Base-by-base conservation (phyloP, 2,888 invertebrate species). In the Drosophila gaucha region DNA sequence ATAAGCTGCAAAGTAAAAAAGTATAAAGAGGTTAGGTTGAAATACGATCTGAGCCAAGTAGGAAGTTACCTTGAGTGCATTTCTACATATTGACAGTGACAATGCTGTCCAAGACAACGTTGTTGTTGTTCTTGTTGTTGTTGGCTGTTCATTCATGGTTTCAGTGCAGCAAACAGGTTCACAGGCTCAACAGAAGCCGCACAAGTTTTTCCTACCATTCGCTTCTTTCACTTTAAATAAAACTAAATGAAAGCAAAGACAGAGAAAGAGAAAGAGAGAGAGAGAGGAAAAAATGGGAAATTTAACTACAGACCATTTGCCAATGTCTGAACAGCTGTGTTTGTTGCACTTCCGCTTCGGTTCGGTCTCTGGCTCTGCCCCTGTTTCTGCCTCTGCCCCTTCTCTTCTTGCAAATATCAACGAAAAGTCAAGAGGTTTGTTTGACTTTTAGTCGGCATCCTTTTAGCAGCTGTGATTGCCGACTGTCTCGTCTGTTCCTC, bases 31-130 rank as follows among this genome's bases (percentile, higher is more conserved):
- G 86, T 82, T 87, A 74, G 65, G 54, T 58, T 78, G 82, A 85
- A 82, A 82, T 82, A 62, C 79, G 82, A 82, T 60, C 71, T 72
- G 67, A 46, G 64, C 39, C 86, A 82, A 82, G 82, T 71, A 88
- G 89, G 89, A 89, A 89, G 90, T 89, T 90, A 90, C 90, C 90
- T 89, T 90, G 90, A 89, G 84, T 89, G 90, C 88, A 89, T 89
- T 89, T 88, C 83, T 79, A 74, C 68, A 76, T 71, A 76, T 82
- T 79, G 80, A 80, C 80, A 82, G 78, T 82, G 87, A 82, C 82
- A 82, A 82, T 82, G 82, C 79, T 65, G 60, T 74, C 50, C 73
- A 57, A 55, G 51, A 56, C 38, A 24, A 54, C 59, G 55, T 46
- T 44, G 44, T 44, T 43, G 67, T 80, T 74, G 30, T 51, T 38